phyloP scores from a whole-genome alignment of 1,140 invertebrate genomes.

The Bombus sylvicola region DNA sequence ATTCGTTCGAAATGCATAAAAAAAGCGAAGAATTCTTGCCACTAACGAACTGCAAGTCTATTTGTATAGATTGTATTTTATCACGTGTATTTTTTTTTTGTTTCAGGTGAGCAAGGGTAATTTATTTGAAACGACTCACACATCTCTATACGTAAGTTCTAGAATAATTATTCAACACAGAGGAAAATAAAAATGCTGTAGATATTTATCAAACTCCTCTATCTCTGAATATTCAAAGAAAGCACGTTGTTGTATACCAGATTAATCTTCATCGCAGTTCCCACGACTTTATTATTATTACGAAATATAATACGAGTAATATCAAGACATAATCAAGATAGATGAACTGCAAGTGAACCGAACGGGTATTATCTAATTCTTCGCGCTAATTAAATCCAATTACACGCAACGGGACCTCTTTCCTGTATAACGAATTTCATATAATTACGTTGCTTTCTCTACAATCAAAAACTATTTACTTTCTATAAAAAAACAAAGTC shows the following conservation, averaged over 20 bases:
- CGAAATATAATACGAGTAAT: background rate
- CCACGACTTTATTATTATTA: slow-evolving; percentile 1
- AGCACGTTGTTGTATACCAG: slow-evolving; percentile 3
- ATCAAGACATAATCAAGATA: slow-evolving; percentile 10
- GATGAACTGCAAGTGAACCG: background rate
- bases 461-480: no score
- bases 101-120: slow-evolving; percentile 52
- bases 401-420: slow-evolving; percentile 1
- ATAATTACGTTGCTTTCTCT: background rate
- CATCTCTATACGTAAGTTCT: slow-evolving; percentile 11
- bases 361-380: background rate
- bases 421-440: no score
- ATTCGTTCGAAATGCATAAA: background rate
- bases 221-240: slow-evolving; percentile 7
- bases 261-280: slow-evolving; percentile 6
- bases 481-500: background rate
- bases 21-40: no score
- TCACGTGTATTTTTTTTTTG: slow-evolving; percentile 26
- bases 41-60: no score
- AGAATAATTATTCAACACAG: background rate
- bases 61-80: background rate
- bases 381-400: slow-evolving; percentile 11
- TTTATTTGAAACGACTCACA: background rate
- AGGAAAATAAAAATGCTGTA: no score
- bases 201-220: background rate